Evolutionary conservation across 2,113 vertebrate genomes (phyloP), one percentile per base, ranked within the genome.

Genomic region (Mormoops blainvillei): DNA sequence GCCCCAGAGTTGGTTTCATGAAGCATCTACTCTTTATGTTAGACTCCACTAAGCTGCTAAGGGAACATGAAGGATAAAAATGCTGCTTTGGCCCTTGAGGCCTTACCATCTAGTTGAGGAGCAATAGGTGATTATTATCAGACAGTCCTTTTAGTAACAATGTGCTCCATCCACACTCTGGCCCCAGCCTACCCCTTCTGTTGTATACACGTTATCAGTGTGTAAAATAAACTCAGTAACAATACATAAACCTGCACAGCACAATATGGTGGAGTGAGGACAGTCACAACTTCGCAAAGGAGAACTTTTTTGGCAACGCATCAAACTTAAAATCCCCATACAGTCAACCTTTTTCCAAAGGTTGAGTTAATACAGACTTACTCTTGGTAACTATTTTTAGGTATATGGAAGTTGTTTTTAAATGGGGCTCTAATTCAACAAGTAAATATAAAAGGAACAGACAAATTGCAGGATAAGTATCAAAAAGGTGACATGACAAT

Each of bases 401-500:
- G 13, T 38, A 78, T 13, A 48, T 61, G 7, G 58, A 74, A 16
- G 5, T 24, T 73, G 7, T 61, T 88, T 93, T 74, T 38, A 89
- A 88, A 91, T 18, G 13, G 36, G 80, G 28, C 28, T 91, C 20
- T 85, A 56, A 73, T 45, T 95, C 43, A 74, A 45, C 41, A 80
- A 54, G 18, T 78, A 91, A 77, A 84, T 48, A 80, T 22, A 81
- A 91, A 84, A 91, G 45, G n/a, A 88, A 85, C 18, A 9, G 16
- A 52, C 33, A 73, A 87, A 83, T 0, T 89, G n/a, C 50, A 9
- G 22, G 36, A 15, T 24, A 14, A 93, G 24, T 56, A 74, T 63
- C 20, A 48, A 33, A 71, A 65, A 70, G 5, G 11, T 68, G 26
- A 80, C 43, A 63, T 36, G 19, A 73, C 45, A 71, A 33, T 70